Base-by-base conservation (phyloP, 2,797 vertebrate genomes). In the Micrastur ruficollis region DNA sequence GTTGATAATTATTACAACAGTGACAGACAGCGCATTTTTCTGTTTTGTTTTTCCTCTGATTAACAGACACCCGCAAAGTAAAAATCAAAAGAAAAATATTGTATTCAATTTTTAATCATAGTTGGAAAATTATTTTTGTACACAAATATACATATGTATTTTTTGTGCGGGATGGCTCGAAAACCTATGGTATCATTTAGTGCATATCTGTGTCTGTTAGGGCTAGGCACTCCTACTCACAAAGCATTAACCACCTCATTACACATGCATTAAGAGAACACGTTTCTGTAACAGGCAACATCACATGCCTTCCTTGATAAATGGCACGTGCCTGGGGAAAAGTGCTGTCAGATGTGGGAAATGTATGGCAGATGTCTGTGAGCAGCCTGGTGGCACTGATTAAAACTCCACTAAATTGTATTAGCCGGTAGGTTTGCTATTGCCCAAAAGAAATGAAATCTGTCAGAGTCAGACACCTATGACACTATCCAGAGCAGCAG, bases 271-370 rank as follows among this genome's bases (percentile, higher is more conserved):
- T 95, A 86, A 59, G n/a, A 49, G 42, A 91, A 84, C 50, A 72
- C 62, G 76, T 88, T 96, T 95, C 72, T 34, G 55, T 95, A 83
- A 87, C 38, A 38, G 73, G 66, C 56, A 61, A 18, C 61, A 50
- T 93, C 79, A 65, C 44, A 22, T 2, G 15, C 44, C 62, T 85
- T 67, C 79, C 53, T 74, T 87, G 81, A 92, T 81, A 95, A 95
- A 96, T 74, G 91, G 46, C 38, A 50, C 58, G 65, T 81, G 86
- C 84, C 89, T 91, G 82, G 91, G 94, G 92, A 95, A 72, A 92
- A 85, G 44, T 47, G 86, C 44, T 81, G 68, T 93, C 84, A 88
- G 71, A 61, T 59, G 53, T 40, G 78, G 89, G 91, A 85, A 94
- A 91, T 78, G 59, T n/a, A 76, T n/a, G 72, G 82, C 96, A 95